phyloP scores from a whole-genome alignment of 30 jellyfish, hydroid and myxozoan species.

The Chrysaora quinquecirrha region DNA sequence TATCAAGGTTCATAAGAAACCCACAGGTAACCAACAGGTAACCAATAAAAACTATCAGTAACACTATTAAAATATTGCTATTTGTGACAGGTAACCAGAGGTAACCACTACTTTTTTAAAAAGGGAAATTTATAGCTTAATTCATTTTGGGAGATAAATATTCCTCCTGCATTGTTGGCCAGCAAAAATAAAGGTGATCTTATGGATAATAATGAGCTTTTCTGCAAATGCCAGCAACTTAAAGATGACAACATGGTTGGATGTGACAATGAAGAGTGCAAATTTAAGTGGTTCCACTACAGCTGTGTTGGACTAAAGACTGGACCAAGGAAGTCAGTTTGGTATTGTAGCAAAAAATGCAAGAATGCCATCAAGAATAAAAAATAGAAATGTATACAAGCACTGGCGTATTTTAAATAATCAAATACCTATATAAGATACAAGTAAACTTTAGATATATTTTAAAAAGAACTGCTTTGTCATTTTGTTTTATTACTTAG shows the following conservation, averaged over 20 bases:
- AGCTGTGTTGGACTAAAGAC: conserved; percentile 30
- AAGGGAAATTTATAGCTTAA: no score
- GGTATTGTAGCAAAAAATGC: conserved; percentile 38
- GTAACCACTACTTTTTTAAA: no score
- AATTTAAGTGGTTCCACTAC: conserved; percentile 39
- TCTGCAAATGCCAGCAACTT: conserved; percentile 11
- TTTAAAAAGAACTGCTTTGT: neutral
- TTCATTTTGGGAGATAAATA: conserved; percentile 8
- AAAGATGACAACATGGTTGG: conserved; percentile 47
- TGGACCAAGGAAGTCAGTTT: conserved; percentile 24
- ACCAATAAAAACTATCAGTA: no score
- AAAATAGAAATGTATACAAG: neutral
- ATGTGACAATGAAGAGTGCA: conserved; percentile 45
- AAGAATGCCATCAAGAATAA: conserved; percentile 7
- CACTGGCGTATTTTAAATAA: neutral
- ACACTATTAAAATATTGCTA: no score
- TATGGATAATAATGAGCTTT: conserved; percentile 9
- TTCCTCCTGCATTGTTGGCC: conserved; percentile 10
- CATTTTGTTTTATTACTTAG: neutral
- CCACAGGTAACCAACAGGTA: no score
- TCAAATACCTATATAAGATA: neutral
- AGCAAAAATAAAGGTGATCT: neutral
- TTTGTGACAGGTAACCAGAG: no score
- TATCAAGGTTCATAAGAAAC: no score
- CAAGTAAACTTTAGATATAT: neutral